phyloP scores from a whole-genome alignment of 2,797 vertebrate species.

The Trachurus trachurus region DNA sequence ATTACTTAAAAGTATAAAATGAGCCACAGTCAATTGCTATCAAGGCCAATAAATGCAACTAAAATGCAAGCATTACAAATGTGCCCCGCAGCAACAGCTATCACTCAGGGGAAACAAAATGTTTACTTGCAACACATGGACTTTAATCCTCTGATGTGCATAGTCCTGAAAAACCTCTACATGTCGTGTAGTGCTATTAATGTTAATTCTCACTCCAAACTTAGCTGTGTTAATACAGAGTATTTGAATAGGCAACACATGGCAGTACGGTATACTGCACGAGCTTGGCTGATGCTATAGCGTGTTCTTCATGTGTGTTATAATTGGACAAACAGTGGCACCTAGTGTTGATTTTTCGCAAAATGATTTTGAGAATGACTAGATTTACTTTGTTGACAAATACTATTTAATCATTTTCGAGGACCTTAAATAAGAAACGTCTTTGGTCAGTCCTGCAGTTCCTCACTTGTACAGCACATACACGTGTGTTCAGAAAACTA shows the following conservation, averaged over 20 bases:
- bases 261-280: neutral
- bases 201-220: constrained; percentile 26
- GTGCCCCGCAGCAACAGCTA: constrained; percentile 15
- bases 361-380: neutral
- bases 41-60: constrained; percentile 50
- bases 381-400: constrained; percentile 7
- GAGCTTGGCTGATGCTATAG: constrained; percentile 9
- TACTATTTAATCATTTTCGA: constrained; percentile 7
- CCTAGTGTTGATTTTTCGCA: constrained; percentile 48
- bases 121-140: constrained; percentile 8
- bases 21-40: constrained; percentile 33
- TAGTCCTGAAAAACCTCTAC: constrained; percentile 11
- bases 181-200: neutral
- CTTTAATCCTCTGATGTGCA: constrained; percentile 34
- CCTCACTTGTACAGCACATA: constrained; percentile 12
- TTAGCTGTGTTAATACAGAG: neutral
- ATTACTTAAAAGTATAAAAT: constrained; percentile 52
- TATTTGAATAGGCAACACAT: constrained; percentile 15
- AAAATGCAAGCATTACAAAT: constrained; percentile 14
- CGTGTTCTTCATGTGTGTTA: neutral
- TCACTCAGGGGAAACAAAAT: constrained; percentile 6
- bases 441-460: constrained; percentile 65
- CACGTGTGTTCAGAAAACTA: constrained; percentile 11
- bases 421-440: constrained; percentile 40
- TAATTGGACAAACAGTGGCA: constrained; percentile 53